Base-by-base conservation (phyloP, 2,888 invertebrate species). In the Hydrotaea cyrtoneurina region DNA sequence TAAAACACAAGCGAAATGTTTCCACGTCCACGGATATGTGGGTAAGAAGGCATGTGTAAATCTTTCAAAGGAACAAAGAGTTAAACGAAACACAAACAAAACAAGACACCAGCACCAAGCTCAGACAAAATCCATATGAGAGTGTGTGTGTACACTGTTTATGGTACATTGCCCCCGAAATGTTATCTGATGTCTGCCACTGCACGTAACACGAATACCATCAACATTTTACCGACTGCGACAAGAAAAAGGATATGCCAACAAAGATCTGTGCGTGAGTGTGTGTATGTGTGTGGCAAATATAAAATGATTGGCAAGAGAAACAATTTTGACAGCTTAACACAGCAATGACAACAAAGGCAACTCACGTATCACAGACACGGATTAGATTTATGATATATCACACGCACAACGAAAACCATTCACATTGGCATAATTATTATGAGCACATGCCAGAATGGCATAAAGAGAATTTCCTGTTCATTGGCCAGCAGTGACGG, bases 121-220 rank as follows among this genome's bases (percentile, higher is more conserved):
- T n/a, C n/a, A n/a, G n/a, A n/a, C n/a, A n/a, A n/a, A n/a, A n/a
- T n/a, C n/a, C n/a, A n/a, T n/a, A n/a, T n/a, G n/a, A n/a, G n/a
- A n/a, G 62, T 62, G 31, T 62, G 15, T 31, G 62, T 31, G 31
- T 62, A n/a, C 62, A 62, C 3, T 31, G 62, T 62, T 62, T 62
- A 62, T 62, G 62, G 62, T 62, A 62, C 62, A 62, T 31, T 62
- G 62, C 26, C 62, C n/a, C 62, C 62, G 23, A n/a, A 31, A 62
- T n/a, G 62, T 31, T 62, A 62, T 62, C 11, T 39, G 62, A 31
- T 62, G 62, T 31, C 31, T 62, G 62, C 26, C 62, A 62, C 31
- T 31, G 31, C 62, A 62, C 62, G 62, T 36, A 31, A 2, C 31
- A 15, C 31, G 59, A 59, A 31, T 62, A 31, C 4, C 62, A 62